A percentile compares a stretch with the other conserved stretches of the same genome.
Evolutionary conservation across 2,113 vertebrate genomes (phyloP).

Genomic region (Bagarius yarrelli): DNA sequence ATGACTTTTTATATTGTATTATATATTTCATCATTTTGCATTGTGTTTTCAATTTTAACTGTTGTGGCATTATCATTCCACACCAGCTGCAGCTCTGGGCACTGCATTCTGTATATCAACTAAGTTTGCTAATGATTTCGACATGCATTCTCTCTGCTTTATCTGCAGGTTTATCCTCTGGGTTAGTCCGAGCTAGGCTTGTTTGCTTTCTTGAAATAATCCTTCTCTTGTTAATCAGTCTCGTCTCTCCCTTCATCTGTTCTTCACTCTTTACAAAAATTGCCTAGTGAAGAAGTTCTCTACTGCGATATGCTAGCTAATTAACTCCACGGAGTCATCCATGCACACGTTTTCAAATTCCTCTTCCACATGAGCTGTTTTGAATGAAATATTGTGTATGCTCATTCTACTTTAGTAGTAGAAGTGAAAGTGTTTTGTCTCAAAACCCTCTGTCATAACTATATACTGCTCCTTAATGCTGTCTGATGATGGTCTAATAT

Average conservation of each 20-base stretch:
- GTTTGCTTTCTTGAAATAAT: slow-evolving; percentile 29
- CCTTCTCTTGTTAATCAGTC: background rate
- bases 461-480: background rate
- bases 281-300: slow-evolving; percentile 25
- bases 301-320: slow-evolving; percentile 48
- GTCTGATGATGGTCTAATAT: slow-evolving; percentile 28
- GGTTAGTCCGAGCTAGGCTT: slow-evolving; percentile 6
- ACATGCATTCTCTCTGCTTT: slow-evolving; percentile 19
- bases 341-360: slow-evolving; percentile 32
- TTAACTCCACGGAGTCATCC: slow-evolving; percentile 35
- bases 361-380: slow-evolving; percentile 1
- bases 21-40: background rate
- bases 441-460: background rate
- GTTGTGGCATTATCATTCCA: background rate
- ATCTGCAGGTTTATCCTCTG: slow-evolving; percentile 2
- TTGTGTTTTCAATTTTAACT: background rate
- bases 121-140: slow-evolving; percentile 8
- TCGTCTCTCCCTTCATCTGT: slow-evolving; percentile 19
- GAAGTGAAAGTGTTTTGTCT: slow-evolving; percentile 16
- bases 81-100: background rate
- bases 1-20: background rate
- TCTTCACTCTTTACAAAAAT: slow-evolving; percentile 13
- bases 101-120: slow-evolving; percentile 14
- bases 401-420: slow-evolving; percentile 1
- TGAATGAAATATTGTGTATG: slow-evolving; percentile 5